Evolutionary conservation across 2,888 invertebrate genomes (phyloP).

Genomic region (Volucella bombylans): DNA sequence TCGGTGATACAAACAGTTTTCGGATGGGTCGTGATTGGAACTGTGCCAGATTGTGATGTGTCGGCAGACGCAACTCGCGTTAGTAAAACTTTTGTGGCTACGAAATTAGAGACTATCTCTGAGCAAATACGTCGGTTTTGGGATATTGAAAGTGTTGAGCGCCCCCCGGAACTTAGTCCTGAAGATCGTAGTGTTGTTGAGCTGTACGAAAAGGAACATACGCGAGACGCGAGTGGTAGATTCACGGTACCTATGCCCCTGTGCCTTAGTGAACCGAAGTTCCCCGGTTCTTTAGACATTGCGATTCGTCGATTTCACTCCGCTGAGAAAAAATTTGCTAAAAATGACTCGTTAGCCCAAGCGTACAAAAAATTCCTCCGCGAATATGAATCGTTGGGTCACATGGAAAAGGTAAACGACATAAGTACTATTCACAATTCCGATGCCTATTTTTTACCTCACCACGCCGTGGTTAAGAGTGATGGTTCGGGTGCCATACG

Average conservation of each 20-base stretch:
- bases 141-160: not conserved
- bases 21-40: too few species aligned
- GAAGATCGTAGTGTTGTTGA: conserved; percentile 1
- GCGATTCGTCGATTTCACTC: too few species aligned
- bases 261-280: too few species aligned
- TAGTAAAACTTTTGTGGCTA: conserved; percentile 1
- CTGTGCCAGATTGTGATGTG: too few species aligned
- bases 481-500: conserved; percentile 23
- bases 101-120: conserved; percentile 3
- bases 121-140: conserved; percentile 13
- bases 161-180: not conserved
- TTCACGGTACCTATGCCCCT: not conserved
- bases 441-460: conserved; percentile 1
- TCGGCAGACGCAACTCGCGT: too few species aligned
- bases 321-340: too few species aligned
- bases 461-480: conserved; percentile 1
- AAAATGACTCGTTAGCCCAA: too few species aligned
- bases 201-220: not conserved
- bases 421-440: not conserved
- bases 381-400: conserved; percentile 25
- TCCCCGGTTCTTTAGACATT: too few species aligned
- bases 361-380: not conserved
- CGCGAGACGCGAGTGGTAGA: conserved; percentile 4
- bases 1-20: too few species aligned
- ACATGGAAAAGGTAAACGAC: conserved; percentile 11